A percentile compares a stretch with the other conserved stretches of the same genome.
Evolutionary conservation across 2,888 invertebrate species (phyloP).

Genomic region (Chorisops tibialis): DNA sequence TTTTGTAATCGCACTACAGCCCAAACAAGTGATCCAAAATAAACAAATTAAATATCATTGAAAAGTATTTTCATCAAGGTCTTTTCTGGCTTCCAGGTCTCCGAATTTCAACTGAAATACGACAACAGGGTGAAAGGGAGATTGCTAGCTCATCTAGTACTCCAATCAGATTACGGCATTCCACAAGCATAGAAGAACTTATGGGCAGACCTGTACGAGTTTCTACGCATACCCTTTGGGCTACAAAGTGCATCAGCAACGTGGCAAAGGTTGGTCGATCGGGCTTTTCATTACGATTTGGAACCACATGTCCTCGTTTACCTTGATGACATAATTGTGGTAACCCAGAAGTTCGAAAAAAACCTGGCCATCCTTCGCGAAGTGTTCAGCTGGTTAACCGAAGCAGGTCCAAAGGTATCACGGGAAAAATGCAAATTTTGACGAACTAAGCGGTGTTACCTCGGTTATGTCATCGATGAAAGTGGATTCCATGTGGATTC

Average conservation of each 20-base stretch:
- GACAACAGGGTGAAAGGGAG: too few relatives aligned
- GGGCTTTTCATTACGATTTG: constrained; percentile 8
- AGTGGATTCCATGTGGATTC: constrained; percentile 22
- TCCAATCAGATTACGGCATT: too few relatives aligned
- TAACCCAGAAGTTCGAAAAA: neutral
- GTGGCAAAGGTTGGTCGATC: constrained; percentile 28
- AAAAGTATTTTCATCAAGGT: too few relatives aligned
- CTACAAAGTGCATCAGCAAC: constrained; percentile 17
- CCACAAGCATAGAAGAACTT: too few relatives aligned
- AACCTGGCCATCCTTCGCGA: neutral
- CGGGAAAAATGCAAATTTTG: constrained; percentile 27
- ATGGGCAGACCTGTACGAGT: too few relatives aligned
- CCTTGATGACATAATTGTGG: constrained; percentile 25
- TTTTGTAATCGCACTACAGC: too few relatives aligned
- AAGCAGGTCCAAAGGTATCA: neutral
- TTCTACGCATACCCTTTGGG: too few relatives aligned
- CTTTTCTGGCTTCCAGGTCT: too few relatives aligned
- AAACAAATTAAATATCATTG: too few relatives aligned
- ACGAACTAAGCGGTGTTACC: constrained; percentile 12
- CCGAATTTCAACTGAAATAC: too few relatives aligned
- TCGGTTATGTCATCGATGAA: constrained; percentile 26
- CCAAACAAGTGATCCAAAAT: too few relatives aligned
- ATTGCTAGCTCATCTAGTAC: too few relatives aligned
- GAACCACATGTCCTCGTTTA: constrained; percentile 21
- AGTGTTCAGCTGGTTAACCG: neutral